Evolutionary conservation across 2,797 vertebrate species (phyloP).

Genomic region (Loris lydekkerianus): DNA sequence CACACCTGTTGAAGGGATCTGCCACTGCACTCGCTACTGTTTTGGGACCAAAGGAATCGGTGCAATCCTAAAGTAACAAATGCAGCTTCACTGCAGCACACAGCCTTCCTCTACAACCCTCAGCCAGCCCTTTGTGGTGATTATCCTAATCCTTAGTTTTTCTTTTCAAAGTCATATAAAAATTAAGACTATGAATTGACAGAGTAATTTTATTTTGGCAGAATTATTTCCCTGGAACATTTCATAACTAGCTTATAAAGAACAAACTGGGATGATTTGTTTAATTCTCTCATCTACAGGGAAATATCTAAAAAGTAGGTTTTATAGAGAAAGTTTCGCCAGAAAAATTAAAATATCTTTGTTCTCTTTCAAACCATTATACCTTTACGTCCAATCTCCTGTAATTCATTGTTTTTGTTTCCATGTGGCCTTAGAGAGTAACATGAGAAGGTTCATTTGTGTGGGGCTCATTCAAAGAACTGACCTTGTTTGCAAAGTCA

Average conservation of each 20-base stretch:
- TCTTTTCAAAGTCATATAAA: constrained; percentile 57
- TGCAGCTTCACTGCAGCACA: background rate
- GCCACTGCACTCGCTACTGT: background rate
- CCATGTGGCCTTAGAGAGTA: constrained; percentile 26
- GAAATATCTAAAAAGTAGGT: constrained; percentile 21
- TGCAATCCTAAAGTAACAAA: background rate
- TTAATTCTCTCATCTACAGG: constrained; percentile 49
- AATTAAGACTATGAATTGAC: constrained; percentile 48
- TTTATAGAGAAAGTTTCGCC: constrained; percentile 66
- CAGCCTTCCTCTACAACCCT: background rate
- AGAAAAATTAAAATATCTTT: constrained; percentile 67
- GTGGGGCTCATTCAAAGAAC: constrained; percentile 47
- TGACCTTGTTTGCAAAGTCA: constrained; percentile 60
- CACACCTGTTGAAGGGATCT: background rate
- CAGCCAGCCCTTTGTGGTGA: fast-evolving
- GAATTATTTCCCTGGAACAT: constrained; percentile 53
- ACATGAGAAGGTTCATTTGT: background rate
- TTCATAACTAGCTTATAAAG: constrained; percentile 56
- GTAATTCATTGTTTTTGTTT: constrained; percentile 37
- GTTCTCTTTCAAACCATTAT: constrained; percentile 39
- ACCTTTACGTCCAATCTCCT: constrained; percentile 19
- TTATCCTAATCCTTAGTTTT: background rate
- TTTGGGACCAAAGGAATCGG: background rate
- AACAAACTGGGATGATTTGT: constrained; percentile 52
- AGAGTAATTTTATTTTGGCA: constrained; percentile 40